phyloP scores from a whole-genome alignment of 2,113 vertebrate genomes.

The Ivindomyrus marchei region DNA sequence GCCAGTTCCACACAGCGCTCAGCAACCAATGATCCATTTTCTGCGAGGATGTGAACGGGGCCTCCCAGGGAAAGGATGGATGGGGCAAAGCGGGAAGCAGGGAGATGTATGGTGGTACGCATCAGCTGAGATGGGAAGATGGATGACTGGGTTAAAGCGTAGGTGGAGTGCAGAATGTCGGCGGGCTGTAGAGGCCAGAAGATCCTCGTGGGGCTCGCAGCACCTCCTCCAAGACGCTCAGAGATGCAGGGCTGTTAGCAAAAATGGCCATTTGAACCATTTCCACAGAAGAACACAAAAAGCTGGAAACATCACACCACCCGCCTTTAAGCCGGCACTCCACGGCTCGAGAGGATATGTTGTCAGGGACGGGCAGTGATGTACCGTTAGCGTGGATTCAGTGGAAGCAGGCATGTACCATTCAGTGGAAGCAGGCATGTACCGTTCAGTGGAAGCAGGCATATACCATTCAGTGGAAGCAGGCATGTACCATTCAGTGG shows the following conservation, averaged over 20 bases:
- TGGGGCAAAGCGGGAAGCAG: conserved; percentile 19
- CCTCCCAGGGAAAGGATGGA: conserved; percentile 31
- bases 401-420: not conserved
- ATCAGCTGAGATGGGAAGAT: conserved; percentile 36
- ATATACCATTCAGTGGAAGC: not conserved
- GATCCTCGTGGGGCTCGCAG: not conserved
- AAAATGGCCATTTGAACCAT: not conserved
- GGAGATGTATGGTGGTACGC: conserved; percentile 33
- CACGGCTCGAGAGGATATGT: not conserved
- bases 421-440: no score
- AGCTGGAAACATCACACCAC: not conserved
- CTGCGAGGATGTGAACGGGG: not conserved
- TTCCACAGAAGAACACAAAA: not conserved
- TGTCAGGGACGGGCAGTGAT: no score
- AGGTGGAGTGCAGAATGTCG: conserved; percentile 16
- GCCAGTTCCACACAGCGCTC: not conserved
- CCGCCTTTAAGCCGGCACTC: not conserved
- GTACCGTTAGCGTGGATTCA: no score
- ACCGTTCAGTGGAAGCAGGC: not conserved
- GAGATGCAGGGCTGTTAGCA: conserved; percentile 3
- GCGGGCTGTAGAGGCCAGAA: not conserved
- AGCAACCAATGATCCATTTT: not conserved
- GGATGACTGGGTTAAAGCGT: conserved; percentile 35
- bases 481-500: no score
- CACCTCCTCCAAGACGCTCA: conserved; percentile 18